Base-by-base conservation (phyloP, 2,888 invertebrate genomes). In the Ichneumoninae sp. region DNA sequence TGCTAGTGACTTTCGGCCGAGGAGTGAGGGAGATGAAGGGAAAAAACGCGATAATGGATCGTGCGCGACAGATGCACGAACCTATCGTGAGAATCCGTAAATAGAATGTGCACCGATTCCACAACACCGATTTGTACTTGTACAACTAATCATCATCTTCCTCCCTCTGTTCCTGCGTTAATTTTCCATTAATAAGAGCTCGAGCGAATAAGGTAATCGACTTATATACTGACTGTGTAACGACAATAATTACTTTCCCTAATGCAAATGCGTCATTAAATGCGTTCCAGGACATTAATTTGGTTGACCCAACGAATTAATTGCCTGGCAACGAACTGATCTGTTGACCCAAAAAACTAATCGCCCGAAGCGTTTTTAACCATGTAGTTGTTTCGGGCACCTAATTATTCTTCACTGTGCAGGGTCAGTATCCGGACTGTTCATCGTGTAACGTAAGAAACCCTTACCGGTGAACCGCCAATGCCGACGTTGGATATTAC, bases 401-500 rank as follows among this genome's bases (percentile, higher is more conserved):
- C 10, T 10, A 8, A 40, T 40, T 10, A 10, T 10, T 40, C 0
- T 40, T 3, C 8, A 0, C 40, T 0, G 10, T 10, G 3, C 40
- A 40, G 40, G 7, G 33, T 33, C 33, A 33, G 10, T 40, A 40
- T 40, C 10, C 40, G 40, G 8, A 3, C 40, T 8, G 40, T 10
- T 40, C 2, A 40, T 8, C 40, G 8, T 40, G 40, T 40, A 40
- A 8, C 8, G 40, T 10, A 40, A 10, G 40, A 40, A 40, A 2
- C 2, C 40, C 40, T 40, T 2, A 40, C 40, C 40, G 10, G 40
- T 69, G 40, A 30, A 19, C 54, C 60, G 16, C 50, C 60, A 57
- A 81, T 80, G 80, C 50, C 52, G 75, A 26, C 63, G 77, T 54
- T 80, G 66, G 47, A 50, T 74, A 85, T 85, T 86, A 81, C 71